A percentile compares a stretch with the other conserved stretches of the same genome.
These are phyloP conservation scores for Metacarcinus magister DNA, from an alignment of 2,888 invertebrate species.

Conservation along the genomic window DNA sequence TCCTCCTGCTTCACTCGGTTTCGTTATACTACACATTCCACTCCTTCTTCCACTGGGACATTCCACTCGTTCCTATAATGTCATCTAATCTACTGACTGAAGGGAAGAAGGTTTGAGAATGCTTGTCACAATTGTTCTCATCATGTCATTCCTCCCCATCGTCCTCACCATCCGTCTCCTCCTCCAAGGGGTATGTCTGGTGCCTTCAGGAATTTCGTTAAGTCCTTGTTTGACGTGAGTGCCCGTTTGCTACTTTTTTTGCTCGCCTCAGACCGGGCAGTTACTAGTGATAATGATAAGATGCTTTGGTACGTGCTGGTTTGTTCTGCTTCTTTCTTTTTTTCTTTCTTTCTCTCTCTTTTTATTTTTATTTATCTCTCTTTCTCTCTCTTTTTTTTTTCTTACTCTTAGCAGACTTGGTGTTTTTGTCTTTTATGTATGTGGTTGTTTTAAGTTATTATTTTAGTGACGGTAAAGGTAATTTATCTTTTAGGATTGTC, in stretches of 20 bases:
- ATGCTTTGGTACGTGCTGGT: background rate
- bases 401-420: background rate
- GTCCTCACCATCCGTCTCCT: background rate
- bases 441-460: background rate
- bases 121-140: background rate
- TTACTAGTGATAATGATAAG: background rate
- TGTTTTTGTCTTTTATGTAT: background rate
- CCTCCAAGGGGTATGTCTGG: background rate
- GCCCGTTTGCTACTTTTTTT: background rate
- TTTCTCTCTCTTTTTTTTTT: constrained; percentile 7
- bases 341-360: background rate
- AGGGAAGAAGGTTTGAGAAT: background rate
- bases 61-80: background rate
- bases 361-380: background rate
- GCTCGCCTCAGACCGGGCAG: too few species aligned
- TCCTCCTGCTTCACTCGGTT: background rate
- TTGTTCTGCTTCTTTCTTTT: background rate
- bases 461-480: background rate
- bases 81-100: background rate
- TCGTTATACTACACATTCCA: background rate
- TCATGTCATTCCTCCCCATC: background rate
- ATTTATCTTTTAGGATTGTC: background rate
- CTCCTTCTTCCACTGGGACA: background rate
- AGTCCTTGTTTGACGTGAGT: background rate
- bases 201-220: background rate